phyloP scores from a whole-genome alignment of 2,888 invertebrate species.

The Mythimna albipuncta region DNA sequence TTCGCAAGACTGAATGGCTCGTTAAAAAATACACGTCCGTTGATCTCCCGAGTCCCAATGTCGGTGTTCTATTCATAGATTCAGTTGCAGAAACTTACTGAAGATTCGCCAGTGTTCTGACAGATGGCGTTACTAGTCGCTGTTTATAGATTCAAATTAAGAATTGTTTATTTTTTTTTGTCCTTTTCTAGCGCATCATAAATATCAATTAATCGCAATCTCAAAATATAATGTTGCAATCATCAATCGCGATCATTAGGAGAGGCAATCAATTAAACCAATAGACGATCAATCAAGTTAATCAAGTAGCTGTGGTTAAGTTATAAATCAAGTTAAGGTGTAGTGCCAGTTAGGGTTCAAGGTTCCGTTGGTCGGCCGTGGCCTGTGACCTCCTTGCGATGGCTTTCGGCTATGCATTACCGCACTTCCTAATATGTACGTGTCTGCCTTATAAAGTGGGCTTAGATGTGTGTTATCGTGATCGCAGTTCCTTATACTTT shows the following conservation, averaged over 20 bases:
- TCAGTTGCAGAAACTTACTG: constrained; percentile 37
- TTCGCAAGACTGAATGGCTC: constrained; percentile 26
- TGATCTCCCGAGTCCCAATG: constrained; percentile 45
- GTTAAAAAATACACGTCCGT: constrained; percentile 39
- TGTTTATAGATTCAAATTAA: background rate
- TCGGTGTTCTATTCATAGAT: constrained; percentile 57
- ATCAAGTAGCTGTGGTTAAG: constrained; percentile 49
- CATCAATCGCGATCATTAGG: constrained; percentile 40
- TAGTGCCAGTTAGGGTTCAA: constrained; percentile 66
- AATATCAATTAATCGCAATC: constrained; percentile 31
- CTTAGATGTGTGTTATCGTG: constrained; percentile 26
- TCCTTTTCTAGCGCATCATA: background rate
- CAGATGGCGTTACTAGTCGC: constrained; percentile 58
- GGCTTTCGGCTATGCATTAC: constrained; percentile 61
- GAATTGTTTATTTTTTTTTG: background rate
- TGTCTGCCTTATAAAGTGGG: constrained; percentile 23
- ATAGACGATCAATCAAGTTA: constrained; percentile 57
- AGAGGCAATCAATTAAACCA: constrained; percentile 52
- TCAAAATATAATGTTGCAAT: constrained; percentile 38
- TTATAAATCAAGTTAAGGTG: constrained; percentile 63
- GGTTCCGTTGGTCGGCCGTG: constrained; percentile 64
- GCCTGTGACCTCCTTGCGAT: constrained; percentile 55
- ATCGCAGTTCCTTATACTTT: constrained; percentile 36
- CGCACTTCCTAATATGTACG: constrained; percentile 53
- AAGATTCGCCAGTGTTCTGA: constrained; percentile 39